phyloP scores from a whole-genome alignment of 2,113 vertebrate genomes.

The Rissa tridactyla region DNA sequence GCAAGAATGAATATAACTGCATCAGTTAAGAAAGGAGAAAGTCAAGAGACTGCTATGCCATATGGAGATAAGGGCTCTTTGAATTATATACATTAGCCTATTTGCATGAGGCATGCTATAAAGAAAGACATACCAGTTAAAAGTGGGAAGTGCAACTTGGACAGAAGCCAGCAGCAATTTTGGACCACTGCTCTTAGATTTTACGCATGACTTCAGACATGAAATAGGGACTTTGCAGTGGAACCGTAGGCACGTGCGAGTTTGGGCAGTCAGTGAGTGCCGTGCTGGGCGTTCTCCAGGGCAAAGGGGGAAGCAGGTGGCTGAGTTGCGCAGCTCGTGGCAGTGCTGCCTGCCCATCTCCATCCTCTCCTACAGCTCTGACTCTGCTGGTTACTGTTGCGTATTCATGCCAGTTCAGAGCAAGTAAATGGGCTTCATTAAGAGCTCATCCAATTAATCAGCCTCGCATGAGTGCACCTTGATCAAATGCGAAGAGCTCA shows the following conservation, averaged over 20 bases:
- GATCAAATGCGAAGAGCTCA: background rate
- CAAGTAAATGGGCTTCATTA: background rate
- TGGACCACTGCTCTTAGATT: background rate
- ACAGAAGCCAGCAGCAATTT: background rate
- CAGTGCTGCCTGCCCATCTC: background rate
- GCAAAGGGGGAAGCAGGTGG: background rate
- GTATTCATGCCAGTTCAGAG: background rate
- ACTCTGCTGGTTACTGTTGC: background rate
- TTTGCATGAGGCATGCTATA: background rate
- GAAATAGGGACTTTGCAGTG: background rate
- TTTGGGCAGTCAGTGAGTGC: background rate
- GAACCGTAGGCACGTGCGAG: background rate
- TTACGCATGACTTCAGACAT: background rate
- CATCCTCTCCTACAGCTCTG: background rate
- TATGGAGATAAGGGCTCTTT: background rate
- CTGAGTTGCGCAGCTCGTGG: background rate
- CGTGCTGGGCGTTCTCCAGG: background rate
- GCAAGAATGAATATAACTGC: background rate
- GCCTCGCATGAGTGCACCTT: accelerated
- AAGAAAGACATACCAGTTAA: background rate
- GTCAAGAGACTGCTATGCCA: background rate
- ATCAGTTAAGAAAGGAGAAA: background rate
- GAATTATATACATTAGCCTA: background rate
- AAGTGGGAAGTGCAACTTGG: background rate
- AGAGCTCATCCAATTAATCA: background rate